phyloP scores from a whole-genome alignment of 2,888 invertebrate genomes.

The Cephus runcator region DNA sequence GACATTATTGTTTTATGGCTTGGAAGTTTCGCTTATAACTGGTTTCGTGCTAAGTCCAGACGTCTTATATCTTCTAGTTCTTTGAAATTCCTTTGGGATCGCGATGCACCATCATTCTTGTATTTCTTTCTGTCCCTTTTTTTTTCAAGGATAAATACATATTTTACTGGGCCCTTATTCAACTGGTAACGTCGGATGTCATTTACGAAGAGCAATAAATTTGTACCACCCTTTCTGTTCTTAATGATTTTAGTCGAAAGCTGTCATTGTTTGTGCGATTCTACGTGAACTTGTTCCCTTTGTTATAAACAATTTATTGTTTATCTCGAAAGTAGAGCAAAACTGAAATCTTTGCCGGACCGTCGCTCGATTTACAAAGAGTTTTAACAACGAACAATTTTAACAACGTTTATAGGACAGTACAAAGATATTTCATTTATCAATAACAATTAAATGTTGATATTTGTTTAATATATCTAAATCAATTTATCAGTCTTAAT shows the following conservation, averaged over 20 bases:
- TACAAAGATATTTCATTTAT: too few relatives aligned
- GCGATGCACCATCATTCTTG: neutral
- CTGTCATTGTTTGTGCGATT: neutral
- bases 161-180: neutral
- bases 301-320: neutral
- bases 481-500: too few relatives aligned
- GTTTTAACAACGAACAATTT: neutral
- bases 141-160: neutral
- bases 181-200: neutral
- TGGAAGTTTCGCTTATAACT: neutral
- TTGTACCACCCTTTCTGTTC: neutral
- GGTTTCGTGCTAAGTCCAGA: neutral
- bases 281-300: neutral
- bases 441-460: neutral
- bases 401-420: neutral
- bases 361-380: neutral
- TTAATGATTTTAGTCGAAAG: neutral
- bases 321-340: neutral
- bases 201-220: neutral
- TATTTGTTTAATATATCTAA: neutral
- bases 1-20: conserved; percentile 33
- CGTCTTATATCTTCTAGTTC: conserved; percentile 14
- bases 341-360: neutral
- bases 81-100: neutral
- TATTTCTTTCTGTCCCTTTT: neutral